Conservation (phyloP, 2,888 invertebrate species). For the Drepana falcataria region DNA sequence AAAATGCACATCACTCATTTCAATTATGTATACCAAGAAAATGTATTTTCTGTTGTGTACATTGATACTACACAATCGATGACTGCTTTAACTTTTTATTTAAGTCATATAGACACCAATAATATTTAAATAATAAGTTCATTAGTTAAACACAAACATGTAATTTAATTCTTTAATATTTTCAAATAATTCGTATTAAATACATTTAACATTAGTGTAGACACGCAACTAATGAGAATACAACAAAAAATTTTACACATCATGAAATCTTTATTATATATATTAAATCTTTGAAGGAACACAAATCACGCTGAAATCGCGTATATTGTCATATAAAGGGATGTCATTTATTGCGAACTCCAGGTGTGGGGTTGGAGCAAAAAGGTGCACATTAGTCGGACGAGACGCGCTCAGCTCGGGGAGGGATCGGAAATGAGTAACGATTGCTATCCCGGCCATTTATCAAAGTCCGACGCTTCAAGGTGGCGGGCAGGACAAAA, state of each 20-base stretch:
- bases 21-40: slow-evolving; percentile 17
- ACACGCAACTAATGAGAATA: background rate
- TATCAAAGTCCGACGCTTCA: slow-evolving; percentile 63
- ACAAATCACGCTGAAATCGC: slow-evolving; percentile 19
- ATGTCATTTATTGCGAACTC: slow-evolving; percentile 32
- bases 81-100: too few relatives aligned
- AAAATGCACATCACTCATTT: slow-evolving; percentile 23
- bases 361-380: slow-evolving; percentile 37
- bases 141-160: slow-evolving; percentile 15
- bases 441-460: slow-evolving; percentile 64
- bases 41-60: too few relatives aligned
- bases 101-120: background rate
- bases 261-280: too few relatives aligned
- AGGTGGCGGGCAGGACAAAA: slow-evolving; percentile 46
- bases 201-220: too few relatives aligned
- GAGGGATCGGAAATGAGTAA: slow-evolving; percentile 68
- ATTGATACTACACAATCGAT: slow-evolving; percentile 6
- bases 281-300: slow-evolving; percentile 19
- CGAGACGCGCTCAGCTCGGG: slow-evolving; percentile 39
- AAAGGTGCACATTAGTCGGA: slow-evolving; percentile 50
- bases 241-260: background rate
- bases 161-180: slow-evolving; percentile 18
- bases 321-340: slow-evolving; percentile 32
- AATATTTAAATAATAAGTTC: too few relatives aligned
- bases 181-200: background rate